Evolutionary conservation across 2,888 invertebrate genomes (phyloP).

Genomic region (Drosophila parthenogenetica): DNA sequence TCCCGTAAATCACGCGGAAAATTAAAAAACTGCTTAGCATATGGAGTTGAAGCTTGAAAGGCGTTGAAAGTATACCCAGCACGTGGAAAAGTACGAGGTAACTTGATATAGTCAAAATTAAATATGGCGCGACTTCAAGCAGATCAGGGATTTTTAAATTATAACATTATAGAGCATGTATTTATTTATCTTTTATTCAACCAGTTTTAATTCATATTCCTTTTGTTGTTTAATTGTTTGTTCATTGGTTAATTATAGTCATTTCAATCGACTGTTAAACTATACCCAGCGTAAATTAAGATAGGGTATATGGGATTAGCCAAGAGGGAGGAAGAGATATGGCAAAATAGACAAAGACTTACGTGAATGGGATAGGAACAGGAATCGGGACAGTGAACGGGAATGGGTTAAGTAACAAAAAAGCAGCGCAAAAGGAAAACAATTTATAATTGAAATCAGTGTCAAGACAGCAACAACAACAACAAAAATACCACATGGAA

Average conservation of each 20-base stretch:
- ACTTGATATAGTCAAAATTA: no score
- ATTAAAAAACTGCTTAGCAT: conserved; percentile 1
- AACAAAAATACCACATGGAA: not conserved
- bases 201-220: no score
- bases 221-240: no score
- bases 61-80: no score
- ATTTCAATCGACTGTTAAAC: not conserved
- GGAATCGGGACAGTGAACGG: conserved; percentile 6
- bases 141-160: no score
- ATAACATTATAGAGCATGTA: no score
- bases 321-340: not conserved
- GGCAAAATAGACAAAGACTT: no score
- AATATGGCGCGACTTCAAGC: no score
- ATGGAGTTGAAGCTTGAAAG: not conserved
- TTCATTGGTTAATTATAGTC: no score
- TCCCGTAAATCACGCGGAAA: not conserved
- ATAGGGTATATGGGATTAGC: conserved; percentile 1
- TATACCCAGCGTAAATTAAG: not conserved
- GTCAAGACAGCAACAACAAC: conserved; percentile 52
- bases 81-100: no score
- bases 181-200: no score
- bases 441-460: conserved; percentile 79
- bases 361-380: not conserved
- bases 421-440: conserved; percentile 37
- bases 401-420: conserved; percentile 17